Conservation (phyloP, 2,797 vertebrate genomes). For the Nyctibius grandis region DNA sequence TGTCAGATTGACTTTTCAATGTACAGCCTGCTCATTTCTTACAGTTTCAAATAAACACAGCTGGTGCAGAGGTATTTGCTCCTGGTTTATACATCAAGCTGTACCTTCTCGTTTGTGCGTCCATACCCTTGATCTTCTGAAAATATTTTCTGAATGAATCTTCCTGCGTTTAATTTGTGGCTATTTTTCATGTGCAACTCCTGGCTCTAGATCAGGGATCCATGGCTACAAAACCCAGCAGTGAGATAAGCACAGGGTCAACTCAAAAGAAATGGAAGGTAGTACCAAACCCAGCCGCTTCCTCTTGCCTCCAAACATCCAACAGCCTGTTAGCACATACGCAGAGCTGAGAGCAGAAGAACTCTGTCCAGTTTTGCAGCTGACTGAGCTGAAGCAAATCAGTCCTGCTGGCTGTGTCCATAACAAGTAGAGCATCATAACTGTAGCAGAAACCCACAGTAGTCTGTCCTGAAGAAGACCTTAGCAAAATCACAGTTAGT, state of each 20-base stretch:
- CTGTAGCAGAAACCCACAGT: background rate
- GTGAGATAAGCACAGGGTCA: background rate
- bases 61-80: background rate
- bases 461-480: background rate
- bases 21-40: background rate
- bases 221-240: background rate
- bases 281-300: background rate
- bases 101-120: background rate
- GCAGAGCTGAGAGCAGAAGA: background rate
- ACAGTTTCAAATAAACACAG: background rate
- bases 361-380: background rate
- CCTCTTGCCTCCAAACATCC: background rate
- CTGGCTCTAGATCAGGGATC: background rate
- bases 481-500: background rate
- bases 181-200: background rate
- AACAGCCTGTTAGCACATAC: background rate
- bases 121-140: background rate
- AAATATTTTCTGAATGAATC: background rate
- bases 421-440: background rate
- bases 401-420: background rate
- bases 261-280: background rate
- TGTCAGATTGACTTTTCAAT: slow-evolving; percentile 16
- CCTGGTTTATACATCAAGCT: background rate
- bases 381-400: background rate
- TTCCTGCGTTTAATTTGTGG: background rate